Percentiles rank a stretch among this genome's conserved stretches.
Conservation (phyloP, 2,888 invertebrate species). For the Scaptomyza flava region DNA sequence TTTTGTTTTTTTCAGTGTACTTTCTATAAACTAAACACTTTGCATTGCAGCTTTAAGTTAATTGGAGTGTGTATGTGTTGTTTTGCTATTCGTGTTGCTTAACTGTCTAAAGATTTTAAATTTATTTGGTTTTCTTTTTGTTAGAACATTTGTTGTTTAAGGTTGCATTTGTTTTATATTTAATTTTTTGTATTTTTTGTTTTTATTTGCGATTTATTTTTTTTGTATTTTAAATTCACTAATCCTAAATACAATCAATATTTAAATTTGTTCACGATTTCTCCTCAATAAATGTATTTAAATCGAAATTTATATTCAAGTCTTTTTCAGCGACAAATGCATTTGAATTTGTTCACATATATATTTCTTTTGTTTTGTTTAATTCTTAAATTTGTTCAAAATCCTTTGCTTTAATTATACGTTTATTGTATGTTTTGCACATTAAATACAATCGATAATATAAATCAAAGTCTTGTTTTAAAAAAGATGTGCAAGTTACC, state of each 20-base stretch:
- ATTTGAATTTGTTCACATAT: constrained; percentile 78
- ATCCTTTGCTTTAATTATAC: constrained; percentile 71
- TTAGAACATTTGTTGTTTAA: constrained; percentile 61
- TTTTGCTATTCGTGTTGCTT: constrained; percentile 58
- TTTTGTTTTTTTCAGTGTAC: constrained; percentile 64
- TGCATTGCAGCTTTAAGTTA: constrained; percentile 64
- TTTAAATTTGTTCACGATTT: constrained; percentile 61
- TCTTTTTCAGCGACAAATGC: constrained; percentile 80
- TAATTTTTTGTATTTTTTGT: constrained; percentile 27
- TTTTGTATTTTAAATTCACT: constrained; percentile 65
- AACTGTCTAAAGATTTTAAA: constrained; percentile 59
- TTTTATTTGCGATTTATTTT: constrained; percentile 47
- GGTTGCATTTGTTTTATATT: constrained; percentile 52
- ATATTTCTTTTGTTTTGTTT: constrained; percentile 38
- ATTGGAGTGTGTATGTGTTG: constrained; percentile 53
- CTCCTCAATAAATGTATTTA: constrained; percentile 71
- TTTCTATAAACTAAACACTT: constrained; percentile 72
- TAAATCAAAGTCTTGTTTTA: constrained; percentile 68
- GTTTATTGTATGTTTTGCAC: constrained; percentile 69
- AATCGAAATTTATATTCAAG: constrained; percentile 77
- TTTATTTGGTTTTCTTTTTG: constrained; percentile 9
- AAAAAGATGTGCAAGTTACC: constrained; percentile 33
- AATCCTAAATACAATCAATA: constrained; percentile 78
- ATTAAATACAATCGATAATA: constrained; percentile 62
- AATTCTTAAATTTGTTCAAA: constrained; percentile 67